Percentiles rank a stretch among this genome's conserved stretches.
Conservation (phyloP, 2,797 vertebrate genomes). For the Propithecus deckenii region DNA sequence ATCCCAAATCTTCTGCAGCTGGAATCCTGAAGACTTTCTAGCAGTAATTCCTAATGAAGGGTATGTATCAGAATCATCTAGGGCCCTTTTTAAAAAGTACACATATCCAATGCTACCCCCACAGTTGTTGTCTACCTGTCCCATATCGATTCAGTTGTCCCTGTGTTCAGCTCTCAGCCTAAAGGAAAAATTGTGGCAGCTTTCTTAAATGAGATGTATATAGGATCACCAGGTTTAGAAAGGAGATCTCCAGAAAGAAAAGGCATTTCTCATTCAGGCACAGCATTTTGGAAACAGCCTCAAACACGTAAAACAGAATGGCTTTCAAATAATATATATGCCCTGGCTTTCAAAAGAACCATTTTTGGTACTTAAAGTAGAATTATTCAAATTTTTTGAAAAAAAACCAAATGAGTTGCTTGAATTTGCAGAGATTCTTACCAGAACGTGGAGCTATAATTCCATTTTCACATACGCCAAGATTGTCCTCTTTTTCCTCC, state of each 20-base stretch:
- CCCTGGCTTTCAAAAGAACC: background rate
- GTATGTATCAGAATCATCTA: background rate
- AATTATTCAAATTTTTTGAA: background rate
- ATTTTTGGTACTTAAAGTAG: background rate
- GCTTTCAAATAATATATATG: background rate
- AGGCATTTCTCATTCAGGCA: background rate
- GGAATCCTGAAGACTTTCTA: background rate
- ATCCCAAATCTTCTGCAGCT: background rate
- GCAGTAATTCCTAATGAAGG: background rate
- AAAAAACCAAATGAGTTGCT: background rate
- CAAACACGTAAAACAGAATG: background rate
- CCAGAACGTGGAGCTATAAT: background rate
- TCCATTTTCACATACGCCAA: background rate
- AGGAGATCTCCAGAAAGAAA: background rate
- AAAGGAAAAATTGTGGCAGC: background rate
- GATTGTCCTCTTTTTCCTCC: background rate
- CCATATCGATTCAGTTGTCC: background rate
- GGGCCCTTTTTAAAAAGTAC: background rate
- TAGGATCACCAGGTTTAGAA: background rate
- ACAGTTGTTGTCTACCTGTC: background rate
- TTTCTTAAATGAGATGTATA: conserved; percentile 6
- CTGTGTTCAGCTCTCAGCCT: background rate
- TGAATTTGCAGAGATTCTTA: background rate
- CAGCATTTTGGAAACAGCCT: conserved; percentile 16
- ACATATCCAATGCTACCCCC: background rate